phyloP scores from a whole-genome alignment of 2,888 invertebrate species.

The Smittia aterrima region DNA sequence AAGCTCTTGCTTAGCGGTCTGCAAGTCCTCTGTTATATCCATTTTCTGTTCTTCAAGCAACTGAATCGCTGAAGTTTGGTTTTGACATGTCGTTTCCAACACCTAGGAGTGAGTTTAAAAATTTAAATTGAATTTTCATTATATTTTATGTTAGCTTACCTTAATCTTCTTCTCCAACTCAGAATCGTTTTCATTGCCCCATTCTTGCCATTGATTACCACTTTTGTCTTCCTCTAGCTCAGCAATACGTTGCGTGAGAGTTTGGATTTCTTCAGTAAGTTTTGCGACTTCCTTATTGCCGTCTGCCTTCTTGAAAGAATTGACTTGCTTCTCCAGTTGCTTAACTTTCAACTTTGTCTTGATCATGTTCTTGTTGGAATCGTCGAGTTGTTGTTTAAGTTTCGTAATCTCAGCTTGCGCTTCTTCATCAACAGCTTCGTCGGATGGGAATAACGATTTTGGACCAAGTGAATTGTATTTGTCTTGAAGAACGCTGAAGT shows the following conservation, averaged over 20 bases:
- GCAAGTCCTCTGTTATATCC: constrained; percentile 71
- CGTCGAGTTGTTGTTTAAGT: constrained; percentile 69
- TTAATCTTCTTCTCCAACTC: constrained; percentile 48
- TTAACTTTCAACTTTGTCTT: constrained; percentile 73
- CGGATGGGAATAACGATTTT: constrained; percentile 49
- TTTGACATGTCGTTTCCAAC: constrained; percentile 47
- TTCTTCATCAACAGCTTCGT: constrained; percentile 45
- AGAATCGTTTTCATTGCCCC: constrained; percentile 63
- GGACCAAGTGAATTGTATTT: constrained; percentile 49
- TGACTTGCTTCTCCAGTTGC: constrained; percentile 72
- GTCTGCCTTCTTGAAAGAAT: constrained; percentile 66
- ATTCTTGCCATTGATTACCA: constrained; percentile 79
- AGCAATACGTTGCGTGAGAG: constrained; percentile 71
- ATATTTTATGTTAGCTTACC: constrained; percentile 31
- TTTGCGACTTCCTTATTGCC: constrained; percentile 66
- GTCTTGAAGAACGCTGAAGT: constrained; percentile 51
- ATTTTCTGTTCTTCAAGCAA: constrained; percentile 65
- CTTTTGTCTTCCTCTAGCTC: constrained; percentile 90
- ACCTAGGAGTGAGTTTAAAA: constrained; percentile 42
- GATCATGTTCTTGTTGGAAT: constrained; percentile 72
- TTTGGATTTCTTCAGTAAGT: constrained; percentile 62
- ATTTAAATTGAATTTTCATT: not conserved
- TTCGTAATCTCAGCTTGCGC: constrained; percentile 52
- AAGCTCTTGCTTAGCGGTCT: constrained; percentile 63
- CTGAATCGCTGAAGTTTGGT: constrained; percentile 47